phyloP scores from a whole-genome alignment of 2,888 invertebrate genomes.

The Danaus chrysippus region DNA sequence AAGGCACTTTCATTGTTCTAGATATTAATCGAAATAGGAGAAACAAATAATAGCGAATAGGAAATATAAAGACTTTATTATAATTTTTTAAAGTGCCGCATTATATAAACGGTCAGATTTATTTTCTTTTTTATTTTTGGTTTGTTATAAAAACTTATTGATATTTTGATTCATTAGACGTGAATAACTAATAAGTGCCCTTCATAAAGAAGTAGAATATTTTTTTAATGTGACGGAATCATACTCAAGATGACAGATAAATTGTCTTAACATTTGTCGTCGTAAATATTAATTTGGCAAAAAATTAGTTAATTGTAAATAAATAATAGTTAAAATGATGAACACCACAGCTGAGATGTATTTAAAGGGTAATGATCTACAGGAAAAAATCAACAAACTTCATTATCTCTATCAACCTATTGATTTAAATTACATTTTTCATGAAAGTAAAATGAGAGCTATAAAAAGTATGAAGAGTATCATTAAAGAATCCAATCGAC shows the following conservation, averaged over 20 bases:
- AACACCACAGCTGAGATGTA: neutral
- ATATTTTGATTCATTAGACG: too few relatives aligned
- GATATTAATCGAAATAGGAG: constrained; percentile 43
- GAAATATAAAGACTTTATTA: constrained; percentile 11
- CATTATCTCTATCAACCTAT: constrained; percentile 43
- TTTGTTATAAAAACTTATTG: too few relatives aligned
- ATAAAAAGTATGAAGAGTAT: constrained; percentile 44
- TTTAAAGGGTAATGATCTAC: constrained; percentile 33
- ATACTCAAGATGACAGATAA: too few relatives aligned
- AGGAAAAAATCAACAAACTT: constrained; percentile 43
- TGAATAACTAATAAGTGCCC: too few relatives aligned
- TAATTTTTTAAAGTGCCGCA: neutral
- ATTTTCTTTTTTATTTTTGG: too few relatives aligned
- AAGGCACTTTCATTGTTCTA: constrained; percentile 63
- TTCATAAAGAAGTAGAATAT: too few relatives aligned
- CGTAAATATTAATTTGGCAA: too few relatives aligned
- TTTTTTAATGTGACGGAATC: too few relatives aligned
- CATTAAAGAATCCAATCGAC: constrained; percentile 37
- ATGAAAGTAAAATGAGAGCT: constrained; percentile 43
- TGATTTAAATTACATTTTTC: constrained; percentile 40
- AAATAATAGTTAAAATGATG: neutral
- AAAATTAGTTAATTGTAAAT: neutral
- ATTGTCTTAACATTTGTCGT: too few relatives aligned
- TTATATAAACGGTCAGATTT: neutral
- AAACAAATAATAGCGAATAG: constrained; percentile 26